Conservation (phyloP, 1,140 invertebrate genomes). For the Nymphalis io region DNA sequence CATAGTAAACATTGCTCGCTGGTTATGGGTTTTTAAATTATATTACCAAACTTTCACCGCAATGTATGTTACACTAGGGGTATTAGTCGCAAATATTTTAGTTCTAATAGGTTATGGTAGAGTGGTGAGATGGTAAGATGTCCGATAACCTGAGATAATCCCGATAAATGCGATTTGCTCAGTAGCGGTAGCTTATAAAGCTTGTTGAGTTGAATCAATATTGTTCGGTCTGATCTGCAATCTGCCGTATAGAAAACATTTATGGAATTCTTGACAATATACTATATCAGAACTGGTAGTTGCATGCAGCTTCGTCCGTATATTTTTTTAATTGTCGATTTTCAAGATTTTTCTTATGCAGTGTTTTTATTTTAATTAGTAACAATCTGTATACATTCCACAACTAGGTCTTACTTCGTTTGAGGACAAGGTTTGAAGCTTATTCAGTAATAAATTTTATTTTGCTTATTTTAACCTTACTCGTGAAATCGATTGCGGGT, state of each 20-base stretch:
- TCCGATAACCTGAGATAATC: conserved; percentile 68
- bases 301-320: background rate
- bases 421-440: too few relatives aligned
- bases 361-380: too few relatives aligned
- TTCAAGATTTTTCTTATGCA: too few relatives aligned
- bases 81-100: background rate
- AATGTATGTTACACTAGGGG: conserved; percentile 27
- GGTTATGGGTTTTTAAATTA: background rate
- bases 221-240: conserved; percentile 37
- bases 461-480: too few relatives aligned
- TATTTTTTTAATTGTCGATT: background rate
- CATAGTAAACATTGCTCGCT: conserved; percentile 38
- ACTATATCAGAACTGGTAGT: background rate
- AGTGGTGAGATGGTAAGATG: conserved; percentile 46
- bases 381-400: too few relatives aligned
- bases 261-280: conserved; percentile 19
- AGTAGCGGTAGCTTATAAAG: conserved; percentile 51
- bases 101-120: conserved; percentile 31
- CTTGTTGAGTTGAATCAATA: conserved; percentile 48
- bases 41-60: background rate
- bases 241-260: conserved; percentile 25
- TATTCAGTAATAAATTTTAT: too few relatives aligned
- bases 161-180: conserved; percentile 65
- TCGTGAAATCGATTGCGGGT: too few relatives aligned
- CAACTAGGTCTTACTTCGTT: too few relatives aligned